Conservation (phyloP, 2,113 vertebrate genomes). For the Scytalopus superciliaris region DNA sequence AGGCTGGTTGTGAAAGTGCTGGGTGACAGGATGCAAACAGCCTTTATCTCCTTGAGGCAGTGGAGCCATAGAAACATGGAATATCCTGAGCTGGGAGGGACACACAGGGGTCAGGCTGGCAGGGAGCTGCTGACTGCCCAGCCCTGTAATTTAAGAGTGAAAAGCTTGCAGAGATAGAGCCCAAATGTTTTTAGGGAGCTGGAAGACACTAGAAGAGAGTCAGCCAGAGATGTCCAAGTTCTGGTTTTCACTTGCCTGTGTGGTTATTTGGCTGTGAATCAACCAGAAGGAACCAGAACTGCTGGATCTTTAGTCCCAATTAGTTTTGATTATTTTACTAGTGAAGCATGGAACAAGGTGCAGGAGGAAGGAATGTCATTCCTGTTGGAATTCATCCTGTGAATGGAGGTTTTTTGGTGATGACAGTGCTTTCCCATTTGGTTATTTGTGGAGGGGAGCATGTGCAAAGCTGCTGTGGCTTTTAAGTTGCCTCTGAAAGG, state of each 20-base stretch:
- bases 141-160: neutral
- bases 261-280: neutral
- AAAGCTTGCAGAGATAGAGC: neutral
- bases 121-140: neutral
- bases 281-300: neutral
- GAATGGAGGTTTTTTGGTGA: neutral
- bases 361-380: neutral
- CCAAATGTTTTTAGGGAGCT: neutral
- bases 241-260: neutral
- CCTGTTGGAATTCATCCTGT: neutral
- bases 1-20: neutral
- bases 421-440: neutral
- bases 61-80: neutral
- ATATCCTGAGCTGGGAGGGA: neutral
- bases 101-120: neutral
- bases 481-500: neutral
- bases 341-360: neutral
- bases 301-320: neutral
- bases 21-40: neutral
- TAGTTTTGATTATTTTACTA: neutral
- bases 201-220: too few relatives aligned
- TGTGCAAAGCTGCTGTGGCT: neutral
- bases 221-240: neutral
- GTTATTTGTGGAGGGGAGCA: neutral
- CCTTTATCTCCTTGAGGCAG: neutral